Evolutionary conservation across 2,888 invertebrate species (phyloP), one percentile per base, ranked within the genome.

Genomic region (Molanna angustata): DNA sequence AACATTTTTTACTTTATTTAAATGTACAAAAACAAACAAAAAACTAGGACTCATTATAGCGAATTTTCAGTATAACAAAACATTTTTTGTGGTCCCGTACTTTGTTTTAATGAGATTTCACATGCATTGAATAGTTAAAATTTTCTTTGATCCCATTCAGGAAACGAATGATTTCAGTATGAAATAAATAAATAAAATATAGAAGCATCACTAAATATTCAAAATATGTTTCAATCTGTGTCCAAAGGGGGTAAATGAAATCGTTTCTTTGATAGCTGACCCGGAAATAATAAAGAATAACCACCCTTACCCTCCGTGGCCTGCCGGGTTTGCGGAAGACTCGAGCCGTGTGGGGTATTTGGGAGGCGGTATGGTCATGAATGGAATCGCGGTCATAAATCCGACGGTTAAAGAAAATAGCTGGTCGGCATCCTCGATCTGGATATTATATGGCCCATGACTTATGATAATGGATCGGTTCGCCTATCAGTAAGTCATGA

Each of bases 391-490:
- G 45, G 45, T 31, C 44, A 54, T 57, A 57, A 57, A 57, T 57
- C 52, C 42, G 41, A 45, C 57, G 54, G 54, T 54, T 54, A 57
- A 54, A 54, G 54, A 57, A 57, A 54, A 57, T 57, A 54, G 57
- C 49, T 49, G 44, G 52, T 35, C 52, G 52, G 57, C 57, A 54
- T 54, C 54, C 54, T 44, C 51, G 37, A 21, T 42, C 35, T 39
- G 27, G 52, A 57, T 57, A 57, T 57, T 57, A 57, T 57, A 54
- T 54, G 51, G 48, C 51, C 54, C 51, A 54, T 57, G 57, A 54
- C 57, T 54, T 58, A 58, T 55, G 57, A 58, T 58, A 58, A 58
- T 58, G 54, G 57, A 58, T 58, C 52, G 57, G 46, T 51, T 46
- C 49, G 49, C 54, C 57, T 52, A 58, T 58, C 57, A 55, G 57